These are phyloP conservation scores for Catharus bicknelli DNA, from an alignment of 2,113 vertebrate genomes.

Conservation along the genomic window DNA sequence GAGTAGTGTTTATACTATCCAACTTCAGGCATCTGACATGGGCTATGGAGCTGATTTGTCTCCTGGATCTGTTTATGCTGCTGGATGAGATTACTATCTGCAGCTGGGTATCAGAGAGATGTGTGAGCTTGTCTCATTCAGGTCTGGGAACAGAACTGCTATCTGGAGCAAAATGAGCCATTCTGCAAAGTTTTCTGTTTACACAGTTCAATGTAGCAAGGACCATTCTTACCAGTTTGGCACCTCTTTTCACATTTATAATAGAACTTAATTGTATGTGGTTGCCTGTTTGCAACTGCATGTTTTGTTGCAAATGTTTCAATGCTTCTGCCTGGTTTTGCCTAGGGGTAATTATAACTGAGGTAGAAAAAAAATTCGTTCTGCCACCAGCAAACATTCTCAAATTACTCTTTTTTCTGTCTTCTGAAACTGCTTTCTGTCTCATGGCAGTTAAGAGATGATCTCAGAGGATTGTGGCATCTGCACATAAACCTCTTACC, in stretches of 20 bases:
- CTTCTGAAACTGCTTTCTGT: constrained; percentile 18
- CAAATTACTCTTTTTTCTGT: background rate
- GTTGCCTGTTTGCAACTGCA: background rate
- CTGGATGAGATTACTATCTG: background rate
- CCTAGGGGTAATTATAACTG: background rate
- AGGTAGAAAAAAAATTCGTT: background rate
- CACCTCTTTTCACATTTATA: background rate
- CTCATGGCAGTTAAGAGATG: background rate
- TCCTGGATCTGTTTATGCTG: background rate
- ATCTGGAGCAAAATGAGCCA: background rate
- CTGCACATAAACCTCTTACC: background rate
- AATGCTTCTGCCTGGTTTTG: background rate
- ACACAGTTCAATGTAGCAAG: background rate
- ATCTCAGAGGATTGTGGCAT: background rate
- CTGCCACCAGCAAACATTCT: background rate
- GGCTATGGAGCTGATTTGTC: background rate
- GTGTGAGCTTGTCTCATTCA: background rate
- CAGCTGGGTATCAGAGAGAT: background rate
- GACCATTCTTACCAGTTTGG: background rate
- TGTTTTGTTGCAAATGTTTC: background rate
- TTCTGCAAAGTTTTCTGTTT: background rate
- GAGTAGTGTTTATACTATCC: background rate
- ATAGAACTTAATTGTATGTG: background rate
- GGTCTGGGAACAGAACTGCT: background rate
- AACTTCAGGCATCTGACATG: background rate